Evolutionary conservation across 2,888 invertebrate genomes (phyloP), one percentile per base, ranked within the genome.

Genomic region (Pteria penguin): DNA sequence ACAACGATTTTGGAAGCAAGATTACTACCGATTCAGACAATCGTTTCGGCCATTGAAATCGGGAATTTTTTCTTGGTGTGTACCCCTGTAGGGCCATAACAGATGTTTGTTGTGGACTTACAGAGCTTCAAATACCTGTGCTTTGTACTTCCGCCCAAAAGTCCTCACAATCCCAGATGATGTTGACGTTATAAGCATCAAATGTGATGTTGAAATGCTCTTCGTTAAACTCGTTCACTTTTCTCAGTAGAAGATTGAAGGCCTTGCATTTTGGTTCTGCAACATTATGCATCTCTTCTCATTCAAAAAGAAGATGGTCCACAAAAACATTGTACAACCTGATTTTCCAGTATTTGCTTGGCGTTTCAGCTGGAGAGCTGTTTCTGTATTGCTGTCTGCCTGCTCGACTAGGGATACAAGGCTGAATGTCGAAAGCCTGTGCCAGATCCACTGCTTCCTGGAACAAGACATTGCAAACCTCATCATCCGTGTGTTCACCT

Each of bases 381-480:
- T 62, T 68, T 36, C 70, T 52, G 36, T 76, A 22, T 29, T 72
- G 67, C 33, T 62, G 66, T 22, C 72, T 31, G 33, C 62, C 72
- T 61, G 69, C 68, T 63, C 72, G 60, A 57, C 69, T 62, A 14
- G 74, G 74, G 32, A 74, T 61, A 27, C 36, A 70, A 27, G 61
- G 60, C 18, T 55, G 22, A 54, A 77, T 60, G 60, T 70, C 73
- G 62, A 60, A 70, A 2, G 63, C 61, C 22, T 54, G 52, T n/a
- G 57, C 58, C 24, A 73, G 36, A 27, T 54, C 66, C 27, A 52
- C 55, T 29, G 70, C 73, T n/a, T 55, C 58, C 11, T 65, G 29
- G 57, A 31, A 76, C 29, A 76, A 22, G n/a, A 33, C 32, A 57
- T 72, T 32, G 33, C 68, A 76, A 18, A 76, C 61, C 45, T 36